Evolutionary conservation across 2,888 invertebrate genomes (phyloP).

Genomic region (Phaonia tiefii): DNA sequence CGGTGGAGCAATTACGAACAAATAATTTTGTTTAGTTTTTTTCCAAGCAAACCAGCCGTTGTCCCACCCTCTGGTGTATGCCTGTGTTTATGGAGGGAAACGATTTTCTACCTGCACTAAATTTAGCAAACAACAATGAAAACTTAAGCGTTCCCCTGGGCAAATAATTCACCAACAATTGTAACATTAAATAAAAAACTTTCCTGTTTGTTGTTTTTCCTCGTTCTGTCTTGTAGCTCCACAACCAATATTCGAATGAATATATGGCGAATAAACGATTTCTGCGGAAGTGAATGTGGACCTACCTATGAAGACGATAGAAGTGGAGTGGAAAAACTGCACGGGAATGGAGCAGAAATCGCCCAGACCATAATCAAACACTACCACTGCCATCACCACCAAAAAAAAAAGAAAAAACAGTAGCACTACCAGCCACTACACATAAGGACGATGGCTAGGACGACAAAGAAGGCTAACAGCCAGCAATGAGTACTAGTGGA

Average conservation of each 20-base stretch:
- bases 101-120: conserved; percentile 47
- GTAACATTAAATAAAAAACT: conserved; percentile 30
- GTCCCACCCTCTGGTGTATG: not conserved
- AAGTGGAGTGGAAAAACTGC: not conserved
- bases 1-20: too few species aligned
- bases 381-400: not conserved
- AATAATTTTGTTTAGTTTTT: too few species aligned
- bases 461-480: not conserved
- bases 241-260: conserved; percentile 28
- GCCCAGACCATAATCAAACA: not conserved
- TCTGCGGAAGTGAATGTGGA: not conserved
- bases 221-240: too few species aligned
- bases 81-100: not conserved
- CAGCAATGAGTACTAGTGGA: not conserved
- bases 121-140: conserved; percentile 51
- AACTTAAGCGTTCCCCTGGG: conserved; percentile 63
- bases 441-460: not conserved
- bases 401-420: not conserved
- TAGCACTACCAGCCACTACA: conserved; percentile 4
- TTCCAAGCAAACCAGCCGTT: not conserved
- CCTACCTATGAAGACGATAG: too few species aligned
- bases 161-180: conserved; percentile 60
- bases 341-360: not conserved
- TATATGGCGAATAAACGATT: conserved; percentile 30
- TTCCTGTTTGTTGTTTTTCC: too few species aligned